A percentile compares a stretch with the other conserved stretches of the same genome.
Conservation (phyloP, 2,797 vertebrate genomes). For the Lepidocolaptes lacrymiger region DNA sequence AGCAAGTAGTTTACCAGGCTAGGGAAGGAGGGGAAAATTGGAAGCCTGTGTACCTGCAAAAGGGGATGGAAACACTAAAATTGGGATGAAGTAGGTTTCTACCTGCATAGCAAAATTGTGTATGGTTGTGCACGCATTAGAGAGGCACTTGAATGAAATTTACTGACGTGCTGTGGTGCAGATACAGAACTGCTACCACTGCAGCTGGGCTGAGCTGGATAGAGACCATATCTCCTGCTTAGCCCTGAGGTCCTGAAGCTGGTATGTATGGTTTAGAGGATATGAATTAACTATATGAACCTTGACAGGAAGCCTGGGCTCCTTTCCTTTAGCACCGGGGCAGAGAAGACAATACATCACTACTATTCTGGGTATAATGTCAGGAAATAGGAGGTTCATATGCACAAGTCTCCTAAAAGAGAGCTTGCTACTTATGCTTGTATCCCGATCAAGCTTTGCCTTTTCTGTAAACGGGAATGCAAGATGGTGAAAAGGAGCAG, state of each 20-base stretch:
- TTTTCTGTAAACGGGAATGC: background rate
- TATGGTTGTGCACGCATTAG: background rate
- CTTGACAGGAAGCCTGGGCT: background rate
- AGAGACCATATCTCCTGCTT: background rate
- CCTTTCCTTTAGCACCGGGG: background rate
- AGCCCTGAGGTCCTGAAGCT: background rate
- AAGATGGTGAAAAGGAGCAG: background rate
- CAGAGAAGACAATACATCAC: background rate
- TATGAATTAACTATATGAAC: background rate
- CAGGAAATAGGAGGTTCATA: background rate
- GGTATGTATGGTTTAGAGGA: background rate
- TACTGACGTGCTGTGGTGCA: background rate
- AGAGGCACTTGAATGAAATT: background rate
- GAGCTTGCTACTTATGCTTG: background rate
- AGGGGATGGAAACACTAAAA: background rate
- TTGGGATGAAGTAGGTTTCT: background rate
- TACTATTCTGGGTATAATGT: rapidly evolving
- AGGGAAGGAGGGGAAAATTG: background rate
- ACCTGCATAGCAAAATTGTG: background rate
- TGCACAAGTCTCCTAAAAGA: background rate
- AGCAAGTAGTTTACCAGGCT: background rate
- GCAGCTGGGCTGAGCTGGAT: background rate
- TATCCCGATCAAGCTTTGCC: background rate
- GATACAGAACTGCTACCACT: background rate
- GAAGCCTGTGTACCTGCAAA: background rate